A percentile compares a stretch with the other conserved stretches of the same genome.
phyloP scores from a whole-genome alignment of 2,888 invertebrate species.

The Eilema caniola region DNA sequence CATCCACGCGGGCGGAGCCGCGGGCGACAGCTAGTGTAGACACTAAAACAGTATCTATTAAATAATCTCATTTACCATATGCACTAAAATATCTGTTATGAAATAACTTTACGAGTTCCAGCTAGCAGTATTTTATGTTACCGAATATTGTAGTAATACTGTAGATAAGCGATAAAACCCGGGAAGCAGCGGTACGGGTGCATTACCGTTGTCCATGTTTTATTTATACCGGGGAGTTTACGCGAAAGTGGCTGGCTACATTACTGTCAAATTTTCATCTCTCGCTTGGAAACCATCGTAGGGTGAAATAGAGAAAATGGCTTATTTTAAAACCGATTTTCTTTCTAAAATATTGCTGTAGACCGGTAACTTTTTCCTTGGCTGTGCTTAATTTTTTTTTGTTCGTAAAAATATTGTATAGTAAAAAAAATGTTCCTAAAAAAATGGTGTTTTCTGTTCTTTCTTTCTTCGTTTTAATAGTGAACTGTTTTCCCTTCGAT shows the following conservation, averaged over 20 bases:
- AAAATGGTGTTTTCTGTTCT: too few species aligned
- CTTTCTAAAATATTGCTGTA: constrained; percentile 39
- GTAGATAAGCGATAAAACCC: constrained; percentile 36
- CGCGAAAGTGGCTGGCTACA: constrained; percentile 74
- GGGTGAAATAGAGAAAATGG: constrained; percentile 43
- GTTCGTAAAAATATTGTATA: too few species aligned
- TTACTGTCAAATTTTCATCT: constrained; percentile 74
- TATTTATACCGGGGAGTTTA: constrained; percentile 55
- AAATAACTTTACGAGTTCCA: constrained; percentile 33
- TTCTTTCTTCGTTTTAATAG: background rate
- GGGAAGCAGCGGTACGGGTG: constrained; percentile 59
- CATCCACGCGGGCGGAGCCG: too few species aligned
- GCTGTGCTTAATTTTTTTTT: background rate
- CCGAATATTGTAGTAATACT: constrained; percentile 50
- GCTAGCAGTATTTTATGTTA: constrained; percentile 45
- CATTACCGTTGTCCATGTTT: constrained; percentile 76
- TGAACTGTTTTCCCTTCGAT: background rate
- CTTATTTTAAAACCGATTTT: constrained; percentile 55
- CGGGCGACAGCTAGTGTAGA: too few species aligned
- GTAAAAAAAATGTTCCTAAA: too few species aligned
- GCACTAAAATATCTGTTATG: constrained; percentile 33
- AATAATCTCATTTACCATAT: constrained; percentile 27
- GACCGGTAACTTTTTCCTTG: constrained; percentile 24
- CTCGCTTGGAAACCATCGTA: constrained; percentile 45
- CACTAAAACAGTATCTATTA: constrained; percentile 26